phyloP scores from a whole-genome alignment of 2,113 vertebrate species.

The Hystrix cristata region DNA sequence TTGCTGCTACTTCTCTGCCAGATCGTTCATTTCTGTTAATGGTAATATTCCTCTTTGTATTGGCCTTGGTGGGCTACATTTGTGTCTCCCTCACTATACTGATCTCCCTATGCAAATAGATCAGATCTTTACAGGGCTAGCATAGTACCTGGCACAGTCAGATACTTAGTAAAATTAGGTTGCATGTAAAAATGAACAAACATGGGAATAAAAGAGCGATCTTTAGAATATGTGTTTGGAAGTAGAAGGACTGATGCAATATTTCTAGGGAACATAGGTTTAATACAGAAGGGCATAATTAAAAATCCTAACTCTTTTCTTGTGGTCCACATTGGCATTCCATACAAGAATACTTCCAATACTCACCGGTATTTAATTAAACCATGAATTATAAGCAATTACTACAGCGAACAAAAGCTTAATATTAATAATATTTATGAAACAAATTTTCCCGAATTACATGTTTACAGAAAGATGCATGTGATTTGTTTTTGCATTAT shows the following conservation, averaged over 20 bases:
- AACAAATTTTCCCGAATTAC: not conserved
- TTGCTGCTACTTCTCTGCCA: not conserved
- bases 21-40: not conserved
- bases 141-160: not conserved
- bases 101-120: not conserved
- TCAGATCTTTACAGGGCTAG: not conserved
- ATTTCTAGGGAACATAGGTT: conserved; percentile 5
- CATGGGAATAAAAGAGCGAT: not conserved
- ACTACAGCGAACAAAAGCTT: not conserved
- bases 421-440: not conserved
- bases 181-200: not conserved
- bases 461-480: not conserved
- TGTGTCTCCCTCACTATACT: not conserved
- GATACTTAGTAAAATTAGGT: not conserved
- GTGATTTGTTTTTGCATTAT: not conserved
- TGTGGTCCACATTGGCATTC: not conserved
- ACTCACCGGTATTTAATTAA: not conserved
- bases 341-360: not conserved
- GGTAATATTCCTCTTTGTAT: not conserved
- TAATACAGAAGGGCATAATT: not conserved
- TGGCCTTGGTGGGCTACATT: not conserved
- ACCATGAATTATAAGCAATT: not conserved
- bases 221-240: not conserved
- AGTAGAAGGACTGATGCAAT: not conserved
- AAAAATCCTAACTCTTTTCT: conserved; percentile 33